A percentile compares a stretch with the other conserved stretches of the same genome.
phyloP scores from a whole-genome alignment of 92 coral and sea anemone species.

The Ricordea florida region DNA sequence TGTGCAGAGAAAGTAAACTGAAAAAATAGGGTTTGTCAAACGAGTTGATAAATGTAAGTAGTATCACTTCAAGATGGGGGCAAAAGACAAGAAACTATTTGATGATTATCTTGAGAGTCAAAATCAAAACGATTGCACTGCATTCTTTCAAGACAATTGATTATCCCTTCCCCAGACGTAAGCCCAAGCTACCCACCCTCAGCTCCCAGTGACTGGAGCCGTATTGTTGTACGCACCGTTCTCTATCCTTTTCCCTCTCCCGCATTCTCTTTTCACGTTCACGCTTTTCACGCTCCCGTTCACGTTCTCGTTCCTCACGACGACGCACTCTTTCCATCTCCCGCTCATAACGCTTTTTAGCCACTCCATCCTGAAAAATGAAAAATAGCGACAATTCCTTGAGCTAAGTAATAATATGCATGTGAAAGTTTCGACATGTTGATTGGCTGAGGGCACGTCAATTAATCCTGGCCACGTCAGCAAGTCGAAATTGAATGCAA shows the following conservation, averaged over 20 bases:
- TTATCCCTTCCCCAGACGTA: too few relatives aligned
- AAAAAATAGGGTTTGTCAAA: neutral
- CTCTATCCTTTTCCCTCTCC: constrained; percentile 60
- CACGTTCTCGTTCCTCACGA: constrained; percentile 90
- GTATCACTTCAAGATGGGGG: too few relatives aligned
- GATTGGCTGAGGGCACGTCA: neutral
- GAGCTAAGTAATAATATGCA: neutral
- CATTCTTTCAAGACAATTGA: too few relatives aligned
- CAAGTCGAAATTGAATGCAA: too few relatives aligned
- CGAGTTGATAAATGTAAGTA: too few relatives aligned
- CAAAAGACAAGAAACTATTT: neutral
- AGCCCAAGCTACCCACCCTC: too few relatives aligned
- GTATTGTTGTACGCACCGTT: constrained; percentile 19
- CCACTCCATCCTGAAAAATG: constrained; percentile 68
- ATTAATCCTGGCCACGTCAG: too few relatives aligned
- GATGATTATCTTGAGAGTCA: too few relatives aligned
- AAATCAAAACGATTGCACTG: too few relatives aligned
- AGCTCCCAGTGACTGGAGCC: constrained; percentile 17
- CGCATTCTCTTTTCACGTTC: constrained; percentile 68
- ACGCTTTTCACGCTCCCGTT: constrained; percentile 75
- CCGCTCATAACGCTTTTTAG: constrained; percentile 86
- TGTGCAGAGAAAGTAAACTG: neutral
- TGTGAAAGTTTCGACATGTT: too few relatives aligned
- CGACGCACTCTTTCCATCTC: constrained; percentile 89
- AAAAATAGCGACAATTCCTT: neutral